These are phyloP conservation scores for Hippoglossus stenolepis DNA, from an alignment of 2,113 vertebrate genomes.

Conservation along the genomic window DNA sequence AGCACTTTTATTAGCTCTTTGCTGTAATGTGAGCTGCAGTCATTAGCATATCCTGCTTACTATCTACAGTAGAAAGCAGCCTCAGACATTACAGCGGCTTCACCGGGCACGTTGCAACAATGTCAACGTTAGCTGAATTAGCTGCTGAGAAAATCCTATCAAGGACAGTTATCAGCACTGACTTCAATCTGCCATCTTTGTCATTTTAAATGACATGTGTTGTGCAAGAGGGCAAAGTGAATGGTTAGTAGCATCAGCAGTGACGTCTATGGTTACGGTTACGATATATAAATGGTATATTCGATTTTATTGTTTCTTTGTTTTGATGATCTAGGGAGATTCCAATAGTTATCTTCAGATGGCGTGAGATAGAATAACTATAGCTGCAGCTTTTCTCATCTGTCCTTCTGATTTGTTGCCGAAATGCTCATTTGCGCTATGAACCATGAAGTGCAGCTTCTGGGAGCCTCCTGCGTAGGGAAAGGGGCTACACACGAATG, in stretches of 20 bases:
- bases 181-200: too few relatives aligned
- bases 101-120: too few relatives aligned
- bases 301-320: background rate
- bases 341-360: background rate
- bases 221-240: too few relatives aligned
- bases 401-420: background rate
- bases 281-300: too few relatives aligned
- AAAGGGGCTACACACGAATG: slow-evolving; percentile 17
- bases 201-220: too few relatives aligned
- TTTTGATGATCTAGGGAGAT: background rate
- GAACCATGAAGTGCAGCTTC: background rate
- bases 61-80: background rate
- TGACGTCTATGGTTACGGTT: too few relatives aligned
- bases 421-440: background rate
- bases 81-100: too few relatives aligned
- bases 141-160: too few relatives aligned
- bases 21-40: background rate
- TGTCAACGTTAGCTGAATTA: too few relatives aligned
- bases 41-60: background rate
- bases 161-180: too few relatives aligned
- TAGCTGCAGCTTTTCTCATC: background rate
- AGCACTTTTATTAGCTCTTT: background rate
- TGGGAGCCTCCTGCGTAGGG: background rate
- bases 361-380: too few relatives aligned
- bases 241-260: too few relatives aligned